Percentiles rank a stretch among this genome's conserved stretches.
Evolutionary conservation across 2,797 vertebrate species (phyloP).

Genomic region (Enteromius radiatus): DNA sequence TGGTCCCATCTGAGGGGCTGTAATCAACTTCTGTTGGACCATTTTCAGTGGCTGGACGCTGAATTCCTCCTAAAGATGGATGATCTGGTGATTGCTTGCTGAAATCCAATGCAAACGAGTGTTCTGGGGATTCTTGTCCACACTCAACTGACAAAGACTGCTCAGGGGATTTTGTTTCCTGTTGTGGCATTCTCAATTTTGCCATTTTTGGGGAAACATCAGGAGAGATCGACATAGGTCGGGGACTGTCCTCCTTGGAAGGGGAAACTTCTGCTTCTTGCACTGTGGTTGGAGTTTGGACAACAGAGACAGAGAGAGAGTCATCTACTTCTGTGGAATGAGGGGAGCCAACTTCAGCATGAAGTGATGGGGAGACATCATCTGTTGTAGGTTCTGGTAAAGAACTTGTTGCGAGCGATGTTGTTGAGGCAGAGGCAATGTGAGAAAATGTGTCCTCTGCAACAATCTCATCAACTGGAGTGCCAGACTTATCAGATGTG

Average conservation of each 20-base stretch:
- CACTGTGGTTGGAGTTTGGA: conserved; percentile 93
- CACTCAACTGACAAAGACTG: conserved; percentile 91
- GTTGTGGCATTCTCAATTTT: conserved; percentile 81
- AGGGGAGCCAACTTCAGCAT: conserved; percentile 95
- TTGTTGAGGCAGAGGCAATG: conserved; percentile 93
- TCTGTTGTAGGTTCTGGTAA: conserved; percentile 95
- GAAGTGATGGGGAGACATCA: conserved; percentile 91
- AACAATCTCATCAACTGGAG: conserved; percentile 91
- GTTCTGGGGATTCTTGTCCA: conserved; percentile 91
- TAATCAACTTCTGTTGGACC: conserved; percentile 95
- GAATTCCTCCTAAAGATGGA: conserved; percentile 71
- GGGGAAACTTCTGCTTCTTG: conserved; percentile 94
- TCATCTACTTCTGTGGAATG: conserved; percentile 98
- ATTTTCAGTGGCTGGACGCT: conserved; percentile 87
- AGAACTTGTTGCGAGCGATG: conserved; percentile 94
- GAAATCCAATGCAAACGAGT: conserved; percentile 93
- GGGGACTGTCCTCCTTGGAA: conserved; percentile 91
- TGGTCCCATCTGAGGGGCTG: conserved; percentile 84
- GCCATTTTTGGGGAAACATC: conserved; percentile 90
- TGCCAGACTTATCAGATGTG: conserved; percentile 93
- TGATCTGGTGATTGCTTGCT: conserved; percentile 94
- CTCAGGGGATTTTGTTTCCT: conserved; percentile 87
- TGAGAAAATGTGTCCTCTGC: conserved; percentile 97
- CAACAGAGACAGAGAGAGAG: conserved; percentile 97
- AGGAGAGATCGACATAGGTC: conserved; percentile 97